Evolutionary conservation across 2,113 vertebrate genomes (phyloP).

Genomic region (Malurus cyaneus): DNA sequence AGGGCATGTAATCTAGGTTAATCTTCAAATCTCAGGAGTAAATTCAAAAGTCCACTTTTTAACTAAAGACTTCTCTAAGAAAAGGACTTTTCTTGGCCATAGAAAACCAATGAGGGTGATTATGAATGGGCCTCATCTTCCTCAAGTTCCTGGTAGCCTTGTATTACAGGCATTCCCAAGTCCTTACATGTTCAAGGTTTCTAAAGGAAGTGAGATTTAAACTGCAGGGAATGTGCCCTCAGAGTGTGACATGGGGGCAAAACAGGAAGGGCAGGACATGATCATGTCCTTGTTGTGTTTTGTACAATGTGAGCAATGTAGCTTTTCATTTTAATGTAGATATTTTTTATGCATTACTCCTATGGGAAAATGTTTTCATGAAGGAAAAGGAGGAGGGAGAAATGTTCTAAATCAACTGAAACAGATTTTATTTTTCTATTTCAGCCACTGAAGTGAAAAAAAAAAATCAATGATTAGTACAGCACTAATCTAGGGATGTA

Average conservation of each 20-base stretch:
- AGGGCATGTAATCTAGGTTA: rapidly evolving
- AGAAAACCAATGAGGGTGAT: neutral
- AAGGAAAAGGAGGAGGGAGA: neutral
- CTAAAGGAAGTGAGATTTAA: neutral
- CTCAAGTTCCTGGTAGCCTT: neutral
- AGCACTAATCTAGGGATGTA: neutral
- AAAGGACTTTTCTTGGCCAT: neutral
- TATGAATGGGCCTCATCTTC: neutral
- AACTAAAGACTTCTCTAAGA: neutral
- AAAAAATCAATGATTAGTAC: neutral
- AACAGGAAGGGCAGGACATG: neutral
- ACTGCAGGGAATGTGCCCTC: neutral
- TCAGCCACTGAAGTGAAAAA: neutral
- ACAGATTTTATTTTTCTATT: neutral
- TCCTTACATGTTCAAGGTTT: neutral
- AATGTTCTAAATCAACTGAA: neutral
- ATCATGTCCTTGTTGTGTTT: neutral
- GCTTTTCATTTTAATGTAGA: neutral
- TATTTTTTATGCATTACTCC: neutral
- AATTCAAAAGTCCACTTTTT: neutral
- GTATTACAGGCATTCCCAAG: neutral
- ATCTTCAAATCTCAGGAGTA: neutral
- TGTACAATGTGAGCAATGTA: neutral
- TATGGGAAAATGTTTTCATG: neutral
- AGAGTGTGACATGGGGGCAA: neutral